Conservation (phyloP, 2,888 invertebrate species). For the Odontothrips loti region DNA sequence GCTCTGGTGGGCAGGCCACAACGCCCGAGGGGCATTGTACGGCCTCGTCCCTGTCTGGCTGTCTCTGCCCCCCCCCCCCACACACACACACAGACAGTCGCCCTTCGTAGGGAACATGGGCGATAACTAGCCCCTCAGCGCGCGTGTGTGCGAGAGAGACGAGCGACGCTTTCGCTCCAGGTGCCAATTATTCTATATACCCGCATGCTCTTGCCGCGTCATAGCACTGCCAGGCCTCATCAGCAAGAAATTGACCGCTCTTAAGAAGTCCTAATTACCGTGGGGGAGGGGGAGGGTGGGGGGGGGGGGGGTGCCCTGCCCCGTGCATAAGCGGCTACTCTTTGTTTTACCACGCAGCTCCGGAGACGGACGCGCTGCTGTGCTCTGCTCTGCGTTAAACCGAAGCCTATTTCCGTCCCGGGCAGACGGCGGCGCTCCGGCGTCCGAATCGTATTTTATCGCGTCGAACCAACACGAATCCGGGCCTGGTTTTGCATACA, state of each 20-base stretch:
- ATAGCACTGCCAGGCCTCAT: neutral
- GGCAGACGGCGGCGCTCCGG: too few relatives aligned
- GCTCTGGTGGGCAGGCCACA: neutral
- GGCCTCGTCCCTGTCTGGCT: neutral
- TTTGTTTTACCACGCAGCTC: neutral
- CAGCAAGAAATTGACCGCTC: slow-evolving; percentile 3
- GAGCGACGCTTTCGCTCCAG: neutral
- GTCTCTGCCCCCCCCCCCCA: neutral
- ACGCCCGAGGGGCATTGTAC: neutral
- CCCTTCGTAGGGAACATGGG: too few relatives aligned
- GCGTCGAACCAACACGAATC: too few relatives aligned
- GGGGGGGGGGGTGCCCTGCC: neutral
- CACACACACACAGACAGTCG: too few relatives aligned
- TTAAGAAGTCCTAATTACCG: neutral
- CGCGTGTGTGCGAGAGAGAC: neutral
- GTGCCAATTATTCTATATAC: slow-evolving; percentile 8
- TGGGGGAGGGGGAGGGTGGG: neutral
- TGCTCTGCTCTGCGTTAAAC: too few relatives aligned
- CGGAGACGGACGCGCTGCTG: too few relatives aligned
- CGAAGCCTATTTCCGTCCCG: too few relatives aligned
- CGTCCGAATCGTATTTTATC: too few relatives aligned
- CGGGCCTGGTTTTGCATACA: too few relatives aligned
- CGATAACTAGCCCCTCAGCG: too few relatives aligned
- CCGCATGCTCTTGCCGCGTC: neutral
- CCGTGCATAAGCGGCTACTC: neutral